These are phyloP conservation scores for Diachasma alloeum DNA, from an alignment of 1,140 invertebrate genomes.

Conservation along the genomic window DNA sequence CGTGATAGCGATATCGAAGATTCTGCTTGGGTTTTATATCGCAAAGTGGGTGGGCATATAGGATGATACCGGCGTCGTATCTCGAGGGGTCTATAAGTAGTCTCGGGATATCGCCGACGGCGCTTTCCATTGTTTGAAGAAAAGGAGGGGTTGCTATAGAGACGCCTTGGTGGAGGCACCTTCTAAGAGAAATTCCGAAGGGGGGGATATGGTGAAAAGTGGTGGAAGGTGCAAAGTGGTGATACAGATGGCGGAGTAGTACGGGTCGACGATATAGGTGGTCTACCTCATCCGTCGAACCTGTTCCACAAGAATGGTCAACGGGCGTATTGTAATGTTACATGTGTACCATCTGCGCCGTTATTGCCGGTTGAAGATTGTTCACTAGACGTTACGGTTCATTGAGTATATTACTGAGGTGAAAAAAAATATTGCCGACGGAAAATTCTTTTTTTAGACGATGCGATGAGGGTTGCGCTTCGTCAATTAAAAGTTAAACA, in stretches of 20 bases:
- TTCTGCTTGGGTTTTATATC: background rate
- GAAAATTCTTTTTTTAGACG: background rate
- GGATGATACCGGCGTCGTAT: constrained; percentile 1
- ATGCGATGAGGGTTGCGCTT: background rate
- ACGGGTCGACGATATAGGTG: background rate
- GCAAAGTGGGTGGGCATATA: background rate
- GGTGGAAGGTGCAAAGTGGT: background rate
- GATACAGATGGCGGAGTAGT: background rate
- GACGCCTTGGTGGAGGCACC: constrained; percentile 39
- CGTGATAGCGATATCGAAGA: background rate
- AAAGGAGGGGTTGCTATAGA: constrained; percentile 51
- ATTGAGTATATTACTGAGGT: background rate
- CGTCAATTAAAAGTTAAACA: too few species aligned
- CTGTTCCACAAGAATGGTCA: background rate
- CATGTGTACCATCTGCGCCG: background rate
- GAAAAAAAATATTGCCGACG: background rate
- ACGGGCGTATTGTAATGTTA: background rate
- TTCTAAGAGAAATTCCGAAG: constrained; percentile 32
- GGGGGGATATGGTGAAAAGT: background rate
- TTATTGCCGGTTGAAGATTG: background rate
- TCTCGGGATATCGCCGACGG: constrained; percentile 13
- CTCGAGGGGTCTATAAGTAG: constrained; percentile 15
- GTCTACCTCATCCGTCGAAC: background rate
- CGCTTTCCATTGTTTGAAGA: constrained; percentile 35
- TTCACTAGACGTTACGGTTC: background rate